A percentile compares a stretch with the other conserved stretches of the same genome.
Evolutionary conservation across 1,140 invertebrate genomes (phyloP).

Genomic region (Colletes latitarsis): DNA sequence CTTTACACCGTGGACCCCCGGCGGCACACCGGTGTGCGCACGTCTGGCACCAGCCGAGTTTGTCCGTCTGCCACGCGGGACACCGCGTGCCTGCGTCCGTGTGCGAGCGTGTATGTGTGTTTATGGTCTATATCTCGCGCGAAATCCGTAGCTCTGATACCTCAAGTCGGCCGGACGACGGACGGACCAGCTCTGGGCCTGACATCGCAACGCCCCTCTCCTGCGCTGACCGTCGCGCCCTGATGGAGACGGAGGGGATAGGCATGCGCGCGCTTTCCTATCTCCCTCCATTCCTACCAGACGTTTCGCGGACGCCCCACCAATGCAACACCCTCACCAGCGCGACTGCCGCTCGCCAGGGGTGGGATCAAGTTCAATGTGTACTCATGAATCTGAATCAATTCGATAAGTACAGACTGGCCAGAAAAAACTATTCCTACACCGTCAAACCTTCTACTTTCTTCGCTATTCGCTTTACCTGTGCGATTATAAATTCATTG

Average conservation of each 20-base stretch:
- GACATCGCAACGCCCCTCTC: slow-evolving; percentile 62
- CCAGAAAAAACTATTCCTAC: slow-evolving; percentile 32
- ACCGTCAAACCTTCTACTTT: slow-evolving; percentile 29
- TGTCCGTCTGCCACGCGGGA: slow-evolving; percentile 38
- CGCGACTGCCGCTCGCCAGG: slow-evolving; percentile 20
- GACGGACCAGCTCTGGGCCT: slow-evolving; percentile 67
- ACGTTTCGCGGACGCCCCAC: neutral
- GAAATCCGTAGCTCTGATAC: slow-evolving; percentile 75
- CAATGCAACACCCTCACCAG: neutral
- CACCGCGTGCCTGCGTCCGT: slow-evolving; percentile 20
- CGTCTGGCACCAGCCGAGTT: slow-evolving; percentile 24
- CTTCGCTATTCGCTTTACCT: slow-evolving; percentile 14
- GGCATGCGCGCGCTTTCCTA: slow-evolving; percentile 57
- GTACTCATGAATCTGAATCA: slow-evolving; percentile 53
- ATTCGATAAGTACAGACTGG: slow-evolving; percentile 37
- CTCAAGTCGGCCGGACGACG: slow-evolving; percentile 80
- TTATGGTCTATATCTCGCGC: slow-evolving; percentile 67
- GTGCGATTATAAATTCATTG: slow-evolving; percentile 19
- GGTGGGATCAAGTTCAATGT: slow-evolving; percentile 53
- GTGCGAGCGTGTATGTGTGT: slow-evolving; percentile 42
- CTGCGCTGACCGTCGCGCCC: slow-evolving; percentile 34
- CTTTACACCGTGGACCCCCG: slow-evolving; percentile 16
- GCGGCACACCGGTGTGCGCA: slow-evolving; percentile 8
- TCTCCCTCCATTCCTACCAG: neutral
- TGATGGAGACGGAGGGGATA: slow-evolving; percentile 46